Evolutionary conservation across 2,113 vertebrate species (phyloP).

Genomic region (Mugil cephalus): DNA sequence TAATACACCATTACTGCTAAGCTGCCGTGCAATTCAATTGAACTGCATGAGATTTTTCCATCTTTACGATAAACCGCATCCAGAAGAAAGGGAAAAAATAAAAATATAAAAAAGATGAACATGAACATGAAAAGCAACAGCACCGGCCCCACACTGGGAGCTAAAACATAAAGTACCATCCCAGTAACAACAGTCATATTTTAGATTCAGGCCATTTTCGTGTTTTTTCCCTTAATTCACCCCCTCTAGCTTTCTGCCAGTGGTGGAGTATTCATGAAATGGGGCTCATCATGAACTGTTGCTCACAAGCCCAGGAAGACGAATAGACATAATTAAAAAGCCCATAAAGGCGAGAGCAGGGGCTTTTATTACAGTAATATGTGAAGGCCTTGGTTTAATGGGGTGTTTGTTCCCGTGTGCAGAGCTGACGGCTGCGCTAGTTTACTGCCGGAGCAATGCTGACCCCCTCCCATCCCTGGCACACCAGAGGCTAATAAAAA

Average conservation of each 20-base stretch:
- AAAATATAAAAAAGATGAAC: background rate
- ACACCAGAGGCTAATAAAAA: constrained; percentile 73
- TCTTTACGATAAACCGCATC: constrained; percentile 34
- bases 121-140: background rate
- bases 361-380: constrained; percentile 81
- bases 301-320: constrained; percentile 75
- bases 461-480: constrained; percentile 28
- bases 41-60: constrained; percentile 35
- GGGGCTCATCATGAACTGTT: constrained; percentile 72
- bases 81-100: constrained; percentile 31
- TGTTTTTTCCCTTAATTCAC: constrained; percentile 42
- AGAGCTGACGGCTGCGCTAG: constrained; percentile 47
- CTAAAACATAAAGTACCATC: constrained; percentile 36
- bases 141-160: constrained; percentile 26
- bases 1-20: constrained; percentile 30
- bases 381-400: constrained; percentile 77
- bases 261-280: constrained; percentile 61
- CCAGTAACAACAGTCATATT: constrained; percentile 59
- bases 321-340: constrained; percentile 84
- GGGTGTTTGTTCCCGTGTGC: constrained; percentile 76
- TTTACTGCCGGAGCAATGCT: constrained; percentile 56
- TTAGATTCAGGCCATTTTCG: constrained; percentile 45
- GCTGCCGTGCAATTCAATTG: constrained; percentile 26
- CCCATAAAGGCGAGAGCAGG: constrained; percentile 73
- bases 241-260: constrained; percentile 55